Conservation (phyloP, 2,113 vertebrate genomes). For the Oreochromis tanganicae region DNA sequence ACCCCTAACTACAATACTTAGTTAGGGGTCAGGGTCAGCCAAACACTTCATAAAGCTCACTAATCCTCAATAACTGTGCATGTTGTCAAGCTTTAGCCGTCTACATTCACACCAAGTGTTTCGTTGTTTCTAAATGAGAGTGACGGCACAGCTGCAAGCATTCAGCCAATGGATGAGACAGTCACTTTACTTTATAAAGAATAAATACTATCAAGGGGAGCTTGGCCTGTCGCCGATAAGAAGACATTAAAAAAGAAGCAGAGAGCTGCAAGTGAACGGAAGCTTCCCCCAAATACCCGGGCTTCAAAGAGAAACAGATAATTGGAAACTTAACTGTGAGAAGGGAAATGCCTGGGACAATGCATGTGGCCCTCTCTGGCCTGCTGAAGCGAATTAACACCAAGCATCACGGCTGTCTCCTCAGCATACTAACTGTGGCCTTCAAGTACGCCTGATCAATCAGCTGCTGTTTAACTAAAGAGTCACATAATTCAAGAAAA, state of each 20-base stretch:
- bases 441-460: background rate
- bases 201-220: background rate
- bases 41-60: background rate
- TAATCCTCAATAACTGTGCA: background rate
- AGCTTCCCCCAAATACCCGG: background rate
- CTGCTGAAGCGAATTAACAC: background rate
- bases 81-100: background rate
- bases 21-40: background rate
- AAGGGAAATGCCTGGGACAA: background rate
- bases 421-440: background rate
- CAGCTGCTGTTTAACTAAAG: background rate
- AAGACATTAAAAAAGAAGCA: conserved; percentile 2
- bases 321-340: conserved; percentile 36
- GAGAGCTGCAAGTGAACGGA: background rate
- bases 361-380: background rate
- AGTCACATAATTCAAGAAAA: background rate
- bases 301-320: conserved; percentile 45
- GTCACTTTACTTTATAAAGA: background rate
- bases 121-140: background rate
- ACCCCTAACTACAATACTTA: background rate
- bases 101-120: background rate
- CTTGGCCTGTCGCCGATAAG: background rate
- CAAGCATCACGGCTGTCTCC: background rate
- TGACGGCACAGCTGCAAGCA: background rate
- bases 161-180: background rate